A percentile compares a stretch with the other conserved stretches of the same genome.
These are phyloP conservation scores for Psettodes erumei DNA, from an alignment of 2,113 vertebrate species.

Conservation along the genomic window DNA sequence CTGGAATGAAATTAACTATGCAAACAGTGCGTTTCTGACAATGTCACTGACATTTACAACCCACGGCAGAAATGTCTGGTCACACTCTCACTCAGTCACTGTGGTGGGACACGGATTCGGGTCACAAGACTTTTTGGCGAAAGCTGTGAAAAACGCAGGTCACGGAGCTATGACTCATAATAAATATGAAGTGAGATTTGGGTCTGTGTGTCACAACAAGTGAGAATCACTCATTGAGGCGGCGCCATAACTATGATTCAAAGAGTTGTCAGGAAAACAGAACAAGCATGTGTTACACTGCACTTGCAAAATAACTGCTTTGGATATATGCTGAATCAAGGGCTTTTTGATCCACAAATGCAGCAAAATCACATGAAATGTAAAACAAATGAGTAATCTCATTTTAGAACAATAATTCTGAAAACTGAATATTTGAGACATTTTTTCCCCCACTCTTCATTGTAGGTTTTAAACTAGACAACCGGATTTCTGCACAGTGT, in stretches of 20 bases:
- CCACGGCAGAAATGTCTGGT: slow-evolving; percentile 14
- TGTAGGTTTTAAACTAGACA: too few species aligned
- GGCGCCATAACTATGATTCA: slow-evolving; percentile 5
- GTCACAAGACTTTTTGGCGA: slow-evolving; percentile 37
- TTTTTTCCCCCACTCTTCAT: too few species aligned
- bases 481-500: not conserved
- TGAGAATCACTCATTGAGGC: slow-evolving; percentile 5
- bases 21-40: slow-evolving; percentile 28
- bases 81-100: slow-evolving; percentile 1
- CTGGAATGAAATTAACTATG: not conserved
- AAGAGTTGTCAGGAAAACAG: not conserved
- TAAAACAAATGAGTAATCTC: too few species aligned
- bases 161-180: slow-evolving; percentile 32
- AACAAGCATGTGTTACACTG: not conserved
- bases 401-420: too few species aligned
- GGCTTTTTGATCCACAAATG: not conserved
- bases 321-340: not conserved
- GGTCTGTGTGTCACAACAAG: slow-evolving; percentile 24
- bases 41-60: slow-evolving; percentile 26
- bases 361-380: not conserved
- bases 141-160: slow-evolving; percentile 2
- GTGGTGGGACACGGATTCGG: slow-evolving; percentile 26
- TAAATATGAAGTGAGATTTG: slow-evolving; percentile 27
- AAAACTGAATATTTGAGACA: too few species aligned
- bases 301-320: not conserved